phyloP scores from a whole-genome alignment of 30 jellyfish, hydroid and myxozoan species.

The Sanderia malayensis region DNA sequence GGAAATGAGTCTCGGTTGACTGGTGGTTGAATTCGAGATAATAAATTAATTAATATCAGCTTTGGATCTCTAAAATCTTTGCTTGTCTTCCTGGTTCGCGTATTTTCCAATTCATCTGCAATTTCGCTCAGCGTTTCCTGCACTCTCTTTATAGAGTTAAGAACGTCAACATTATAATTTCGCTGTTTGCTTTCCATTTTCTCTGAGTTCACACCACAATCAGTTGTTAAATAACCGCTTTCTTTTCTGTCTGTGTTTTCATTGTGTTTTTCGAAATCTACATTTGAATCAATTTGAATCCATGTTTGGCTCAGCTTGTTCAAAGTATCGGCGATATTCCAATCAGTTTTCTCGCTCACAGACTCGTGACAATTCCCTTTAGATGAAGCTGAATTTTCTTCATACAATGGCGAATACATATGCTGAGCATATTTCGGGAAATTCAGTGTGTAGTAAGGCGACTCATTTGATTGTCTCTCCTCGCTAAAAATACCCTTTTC shows the following conservation, averaged over 20 bases:
- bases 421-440: slow-evolving; percentile 61
- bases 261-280: no score
- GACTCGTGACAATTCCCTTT: slow-evolving; percentile 1
- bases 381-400: slow-evolving; percentile 17
- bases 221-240: slow-evolving; percentile 8
- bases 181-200: slow-evolving; percentile 17
- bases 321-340: slow-evolving; percentile 41
- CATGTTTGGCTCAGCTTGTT: slow-evolving; percentile 48
- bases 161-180: slow-evolving; percentile 24
- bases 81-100: slow-evolving; percentile 51
- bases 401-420: slow-evolving; percentile 54
- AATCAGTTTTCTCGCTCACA: slow-evolving; percentile 17
- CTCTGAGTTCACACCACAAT: slow-evolving; percentile 13
- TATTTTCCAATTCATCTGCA: slow-evolving; percentile 58
- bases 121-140: slow-evolving; percentile 83
- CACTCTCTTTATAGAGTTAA: slow-evolving; percentile 58
- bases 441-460: slow-evolving; percentile 53
- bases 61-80: slow-evolving; percentile 76
- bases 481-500: slow-evolving; percentile 21
- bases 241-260: slow-evolving; percentile 8
- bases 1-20: slow-evolving; percentile 58
- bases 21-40: slow-evolving; percentile 85
- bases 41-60: slow-evolving; percentile 59
- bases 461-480: slow-evolving; percentile 7
- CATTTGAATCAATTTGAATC: slow-evolving; percentile 32